Base-by-base conservation (phyloP, 64 coral and sea anemone genomes). In the Stylophora pistillata region DNA sequence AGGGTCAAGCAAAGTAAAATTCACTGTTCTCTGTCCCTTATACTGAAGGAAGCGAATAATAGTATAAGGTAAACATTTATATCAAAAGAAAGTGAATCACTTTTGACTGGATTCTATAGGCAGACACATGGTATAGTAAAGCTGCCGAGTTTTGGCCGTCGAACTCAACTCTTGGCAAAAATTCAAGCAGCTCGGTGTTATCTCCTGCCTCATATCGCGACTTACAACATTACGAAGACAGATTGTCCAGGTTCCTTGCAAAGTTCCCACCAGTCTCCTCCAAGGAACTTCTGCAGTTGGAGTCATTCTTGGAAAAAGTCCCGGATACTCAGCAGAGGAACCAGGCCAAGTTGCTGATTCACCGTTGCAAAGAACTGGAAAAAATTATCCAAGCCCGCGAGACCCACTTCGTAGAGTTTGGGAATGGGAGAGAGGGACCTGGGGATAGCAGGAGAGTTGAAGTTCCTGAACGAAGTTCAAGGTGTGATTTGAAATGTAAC, bases 41-140 rank as follows among this genome's bases (percentile, higher is more conserved):
- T 47, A 47, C 37, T 47, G 37, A 41, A 41, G 37, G 37, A 3
- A 41, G 37, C 6, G 37, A 41, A 41, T 41, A 41, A 41, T 41
- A 3, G 37, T 41, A 41, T 41, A 41, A 41, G 37, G 6, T 41
- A 47, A n/a, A n/a, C n/a, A n/a, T n/a, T n/a, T n/a, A n/a, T n/a
- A n/a, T n/a, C n/a, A n/a, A n/a, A 1, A 47, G 37, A 47, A 7
- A 47, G 7, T 47, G 37, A 7, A 47, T 4, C 0, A 47, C 37
- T 47, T 56, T 16, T 78, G 10, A 72, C 1, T 88, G 64, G 16
- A 74, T 73, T 55, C 18, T 25, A 6, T 20, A 98, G 95, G 95
- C 95, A 58, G 92, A 98, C 54, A 85, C 52, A 25, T 98, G 95
- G 95, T 98, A 98, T 70, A 37, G 71, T 11, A 91, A 91, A 63